These are phyloP conservation scores for Trogon surrucura DNA, from an alignment of 2,113 vertebrate genomes.

Conservation along the genomic window DNA sequence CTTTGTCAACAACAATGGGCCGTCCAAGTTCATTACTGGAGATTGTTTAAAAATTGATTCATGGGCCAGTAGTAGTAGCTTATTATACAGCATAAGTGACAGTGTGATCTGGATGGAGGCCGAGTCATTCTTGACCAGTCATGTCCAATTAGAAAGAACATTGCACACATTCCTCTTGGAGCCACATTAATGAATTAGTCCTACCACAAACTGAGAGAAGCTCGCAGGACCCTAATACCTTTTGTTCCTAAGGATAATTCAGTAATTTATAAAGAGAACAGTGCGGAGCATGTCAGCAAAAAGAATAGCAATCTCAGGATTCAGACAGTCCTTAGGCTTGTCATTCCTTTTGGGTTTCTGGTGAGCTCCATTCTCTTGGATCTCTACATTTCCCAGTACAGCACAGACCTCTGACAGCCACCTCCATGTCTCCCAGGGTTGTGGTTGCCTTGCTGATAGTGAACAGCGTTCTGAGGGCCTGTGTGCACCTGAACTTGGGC, in stretches of 20 bases:
- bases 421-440: accelerated
- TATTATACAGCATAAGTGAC: conserved; percentile 81
- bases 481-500: not conserved
- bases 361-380: accelerated
- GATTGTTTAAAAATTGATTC: conserved; percentile 78
- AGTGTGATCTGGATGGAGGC: conserved; percentile 76
- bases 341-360: conserved; percentile 10
- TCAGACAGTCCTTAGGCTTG: not conserved
- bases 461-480: not conserved
- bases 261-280: conserved; percentile 76
- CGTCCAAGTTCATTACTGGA: conserved; percentile 83
- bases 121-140: conserved; percentile 80
- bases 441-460: not conserved
- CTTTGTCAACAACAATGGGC: conserved; percentile 73
- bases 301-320: not conserved
- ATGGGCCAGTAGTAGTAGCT: conserved; percentile 79
- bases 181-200: conserved; percentile 84
- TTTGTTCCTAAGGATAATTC: conserved; percentile 78
- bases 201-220: conserved; percentile 81
- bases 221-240: conserved; percentile 76
- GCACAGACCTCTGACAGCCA: not conserved
- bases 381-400: not conserved
- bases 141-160: conserved; percentile 81
- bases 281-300: conserved; percentile 41
- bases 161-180: conserved; percentile 76